Evolutionary conservation across 2,797 vertebrate species (phyloP).

Genomic region (Tragopan temminckii): DNA sequence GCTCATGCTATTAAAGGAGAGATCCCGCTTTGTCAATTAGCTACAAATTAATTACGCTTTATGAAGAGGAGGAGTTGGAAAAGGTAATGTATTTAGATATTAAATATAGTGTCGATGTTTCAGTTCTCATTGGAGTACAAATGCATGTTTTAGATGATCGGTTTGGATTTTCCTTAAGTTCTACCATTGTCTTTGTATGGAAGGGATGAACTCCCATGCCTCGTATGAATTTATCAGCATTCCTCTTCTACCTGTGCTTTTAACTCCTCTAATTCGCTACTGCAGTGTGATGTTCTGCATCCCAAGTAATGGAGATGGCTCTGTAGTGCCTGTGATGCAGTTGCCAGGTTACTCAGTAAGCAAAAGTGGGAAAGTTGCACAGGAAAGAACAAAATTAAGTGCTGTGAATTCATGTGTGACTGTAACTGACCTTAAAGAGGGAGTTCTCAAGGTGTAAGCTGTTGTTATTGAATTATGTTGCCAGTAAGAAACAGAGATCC

Average conservation of each 20-base stretch:
- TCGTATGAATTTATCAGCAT: neutral
- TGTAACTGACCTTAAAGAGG: neutral
- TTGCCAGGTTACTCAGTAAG: neutral
- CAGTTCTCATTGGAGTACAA: neutral
- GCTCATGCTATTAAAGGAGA: neutral
- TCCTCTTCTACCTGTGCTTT: neutral
- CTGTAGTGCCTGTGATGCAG: neutral
- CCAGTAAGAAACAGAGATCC: neutral
- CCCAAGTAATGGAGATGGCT: neutral
- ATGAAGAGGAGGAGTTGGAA: neutral
- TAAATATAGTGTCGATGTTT: neutral
- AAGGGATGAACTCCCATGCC: neutral
- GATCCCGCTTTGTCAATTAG: neutral
- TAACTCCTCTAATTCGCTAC: neutral
- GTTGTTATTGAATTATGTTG: neutral
- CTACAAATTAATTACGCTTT: neutral
- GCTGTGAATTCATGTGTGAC: neutral
- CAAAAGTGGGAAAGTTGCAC: neutral
- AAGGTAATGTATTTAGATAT: neutral
- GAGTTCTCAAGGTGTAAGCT: neutral
- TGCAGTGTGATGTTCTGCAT: neutral
- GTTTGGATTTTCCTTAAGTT: neutral
- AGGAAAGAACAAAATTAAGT: neutral
- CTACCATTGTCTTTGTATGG: neutral
- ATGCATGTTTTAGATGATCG: neutral